phyloP scores from a whole-genome alignment of 2,888 invertebrate genomes.

The Zygogramma bicolorata region DNA sequence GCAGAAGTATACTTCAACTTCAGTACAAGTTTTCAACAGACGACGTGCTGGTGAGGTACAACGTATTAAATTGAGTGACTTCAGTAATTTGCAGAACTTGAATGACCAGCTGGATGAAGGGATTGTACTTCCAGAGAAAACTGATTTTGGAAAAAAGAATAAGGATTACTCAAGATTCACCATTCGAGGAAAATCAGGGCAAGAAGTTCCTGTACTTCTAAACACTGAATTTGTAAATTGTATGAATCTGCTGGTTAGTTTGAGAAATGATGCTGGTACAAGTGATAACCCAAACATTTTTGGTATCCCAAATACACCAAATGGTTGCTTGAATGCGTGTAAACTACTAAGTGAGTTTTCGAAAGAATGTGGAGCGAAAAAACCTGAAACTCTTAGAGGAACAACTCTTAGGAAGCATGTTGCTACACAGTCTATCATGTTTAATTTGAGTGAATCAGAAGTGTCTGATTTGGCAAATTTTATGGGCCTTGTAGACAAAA shows the following conservation, averaged over 20 bases:
- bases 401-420: constrained; percentile 21
- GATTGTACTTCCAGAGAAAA: constrained; percentile 10
- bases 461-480: constrained; percentile 25
- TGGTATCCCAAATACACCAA: constrained; percentile 14
- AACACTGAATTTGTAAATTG: neutral
- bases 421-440: constrained; percentile 21
- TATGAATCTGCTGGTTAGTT: constrained; percentile 15
- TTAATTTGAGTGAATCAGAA: constrained; percentile 19
- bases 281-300: constrained; percentile 27
- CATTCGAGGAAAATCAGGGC: constrained; percentile 14
- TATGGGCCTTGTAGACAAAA: constrained; percentile 8
- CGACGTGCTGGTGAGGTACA: constrained; percentile 38
- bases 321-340: constrained; percentile 21
- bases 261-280: constrained; percentile 6
- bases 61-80: constrained; percentile 28
- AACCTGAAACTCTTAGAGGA: constrained; percentile 5
- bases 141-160: constrained; percentile 14
- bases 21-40: constrained; percentile 39
- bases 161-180: constrained; percentile 15
- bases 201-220: constrained; percentile 29
- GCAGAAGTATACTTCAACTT: constrained; percentile 28
- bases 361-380: constrained; percentile 19
- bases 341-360: constrained; percentile 24
- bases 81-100: constrained; percentile 21
- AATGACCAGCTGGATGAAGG: neutral